Base-by-base conservation (phyloP, 2,888 invertebrate genomes). In the Mimas tiliae region DNA sequence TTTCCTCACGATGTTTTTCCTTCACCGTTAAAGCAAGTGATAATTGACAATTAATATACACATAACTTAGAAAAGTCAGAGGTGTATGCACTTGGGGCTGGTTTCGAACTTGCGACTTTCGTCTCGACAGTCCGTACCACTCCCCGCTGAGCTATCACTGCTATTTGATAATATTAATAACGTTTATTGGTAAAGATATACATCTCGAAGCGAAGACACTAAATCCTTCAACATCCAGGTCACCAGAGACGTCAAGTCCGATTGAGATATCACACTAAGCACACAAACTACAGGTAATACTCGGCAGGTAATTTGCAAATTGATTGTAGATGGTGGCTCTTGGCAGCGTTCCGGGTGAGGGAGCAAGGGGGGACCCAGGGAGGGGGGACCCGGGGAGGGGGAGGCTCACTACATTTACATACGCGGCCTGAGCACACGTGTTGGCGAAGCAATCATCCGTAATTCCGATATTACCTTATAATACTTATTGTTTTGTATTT, bases 251-350 rank as follows among this genome's bases (percentile, higher is more conserved):
- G 19, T 19, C 6, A 58, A 38, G 55, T 19, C 58, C 11, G 58
- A 58, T 58, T 55, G 64, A 33, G 50, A 62, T 51, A 66, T 66
- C 34, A 63, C 62, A 63, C 55, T 16, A 34, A 66, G 48, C 64
- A 64, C 11, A 45, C 52, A 64, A 51, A 14, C 52, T 27, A 58
- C 50, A 69, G 71, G 65, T 74, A 76, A 68, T 66, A 63, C 67
- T 34, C 38, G 68, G 64, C 68, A 69, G 74, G 73, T 78, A 78
- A 78, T 78, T 78, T 77, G 72, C 77, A 78, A 78, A 78, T 78
- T 78, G 77, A 78, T 78, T 78, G 73, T 75, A 58, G 58, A 58
- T 68, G 68, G 68, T 66, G 53, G 68, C 70, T 74, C 70, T 75
- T 76, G 77, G 75, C 77, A 77, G 67, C 72, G 76, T 72, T 72